phyloP scores from a whole-genome alignment of 2,113 vertebrate species.

The Corydoras maculifer region DNA sequence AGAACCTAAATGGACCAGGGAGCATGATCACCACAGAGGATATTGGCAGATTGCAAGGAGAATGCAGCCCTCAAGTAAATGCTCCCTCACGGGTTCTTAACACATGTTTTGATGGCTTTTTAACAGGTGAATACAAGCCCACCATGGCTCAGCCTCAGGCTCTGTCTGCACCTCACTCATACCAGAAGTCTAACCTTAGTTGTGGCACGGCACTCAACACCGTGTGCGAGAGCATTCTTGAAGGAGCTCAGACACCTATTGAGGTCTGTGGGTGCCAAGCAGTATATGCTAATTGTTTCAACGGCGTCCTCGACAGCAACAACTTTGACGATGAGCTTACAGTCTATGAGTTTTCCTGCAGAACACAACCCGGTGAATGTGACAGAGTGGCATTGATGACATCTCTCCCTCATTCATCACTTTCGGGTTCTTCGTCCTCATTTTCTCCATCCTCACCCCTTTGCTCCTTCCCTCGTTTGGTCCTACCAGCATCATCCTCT shows the following conservation, averaged over 20 bases:
- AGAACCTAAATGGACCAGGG: slow-evolving; percentile 55
- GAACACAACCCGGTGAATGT: slow-evolving; percentile 38
- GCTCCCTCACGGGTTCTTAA: slow-evolving; percentile 23
- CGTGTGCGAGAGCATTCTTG: slow-evolving; percentile 56
- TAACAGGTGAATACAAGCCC: slow-evolving; percentile 50
- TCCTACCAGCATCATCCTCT: slow-evolving; percentile 48
- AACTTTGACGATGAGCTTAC: slow-evolving; percentile 66
- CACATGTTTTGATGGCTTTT: slow-evolving; percentile 49
- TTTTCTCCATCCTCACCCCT: slow-evolving; percentile 53
- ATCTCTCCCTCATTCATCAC: slow-evolving; percentile 50
- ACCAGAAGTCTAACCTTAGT: slow-evolving; percentile 51
- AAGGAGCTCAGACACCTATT: slow-evolving; percentile 55
- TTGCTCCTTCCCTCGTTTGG: slow-evolving; percentile 30
- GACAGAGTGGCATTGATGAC: slow-evolving; percentile 43
- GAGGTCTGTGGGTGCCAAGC: slow-evolving; percentile 77
- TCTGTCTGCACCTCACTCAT: slow-evolving; percentile 14
- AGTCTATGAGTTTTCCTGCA: slow-evolving; percentile 58
- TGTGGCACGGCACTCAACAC: slow-evolving; percentile 51
- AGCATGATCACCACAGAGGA: slow-evolving; percentile 20
- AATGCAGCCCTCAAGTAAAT: background rate
- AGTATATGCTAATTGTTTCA: slow-evolving; percentile 82
- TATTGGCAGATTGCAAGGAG: slow-evolving; percentile 15
- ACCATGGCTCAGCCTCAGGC: slow-evolving; percentile 38
- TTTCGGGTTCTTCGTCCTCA: slow-evolving; percentile 64
- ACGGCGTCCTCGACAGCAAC: slow-evolving; percentile 48